Percentiles rank a stretch among this genome's conserved stretches.
phyloP scores from a whole-genome alignment of 37 sponge, comb jelly and placozoan genomes.

The Halichondria panicea region DNA sequence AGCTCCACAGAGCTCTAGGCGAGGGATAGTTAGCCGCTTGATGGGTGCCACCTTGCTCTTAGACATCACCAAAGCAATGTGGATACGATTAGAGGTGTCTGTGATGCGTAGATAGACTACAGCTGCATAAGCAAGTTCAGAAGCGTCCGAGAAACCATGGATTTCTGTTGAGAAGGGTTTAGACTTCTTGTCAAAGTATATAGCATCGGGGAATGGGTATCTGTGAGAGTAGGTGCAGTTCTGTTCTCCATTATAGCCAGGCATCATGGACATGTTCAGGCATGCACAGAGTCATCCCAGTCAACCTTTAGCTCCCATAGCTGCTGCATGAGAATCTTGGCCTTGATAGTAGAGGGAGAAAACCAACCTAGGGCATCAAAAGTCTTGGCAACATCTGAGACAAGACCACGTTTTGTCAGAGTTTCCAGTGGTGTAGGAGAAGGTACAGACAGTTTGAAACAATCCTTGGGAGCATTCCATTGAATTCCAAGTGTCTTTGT shows the following conservation, averaged over 20 bases:
- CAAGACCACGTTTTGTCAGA: constrained; percentile 31
- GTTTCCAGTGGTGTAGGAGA: not conserved
- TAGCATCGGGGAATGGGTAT: constrained; percentile 15
- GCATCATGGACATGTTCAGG: not conserved
- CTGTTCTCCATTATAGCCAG: constrained; percentile 32
- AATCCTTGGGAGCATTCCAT: constrained; percentile 38
- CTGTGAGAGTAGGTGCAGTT: constrained; percentile 18
- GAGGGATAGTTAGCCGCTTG: constrained; percentile 37
- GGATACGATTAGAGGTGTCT: constrained; percentile 1
- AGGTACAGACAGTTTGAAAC: constrained; percentile 26
- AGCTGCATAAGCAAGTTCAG: constrained; percentile 31
- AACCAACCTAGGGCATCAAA: constrained; percentile 52
- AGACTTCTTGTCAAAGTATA: not conserved
- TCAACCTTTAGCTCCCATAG: constrained; percentile 35
- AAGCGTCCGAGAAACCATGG: constrained; percentile 31
- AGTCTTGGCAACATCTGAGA: constrained; percentile 36
- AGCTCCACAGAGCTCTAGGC: constrained; percentile 36
- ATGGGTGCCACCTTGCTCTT: constrained; percentile 42
- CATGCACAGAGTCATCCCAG: constrained; percentile 38
- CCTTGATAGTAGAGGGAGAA: constrained; percentile 31
- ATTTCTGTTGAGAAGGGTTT: not conserved
- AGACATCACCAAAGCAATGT: constrained; percentile 11
- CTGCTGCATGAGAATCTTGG: constrained; percentile 40
- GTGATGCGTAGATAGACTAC: constrained; percentile 49
- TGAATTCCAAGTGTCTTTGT: constrained; percentile 54